Evolutionary conservation across 2,797 vertebrate genomes (phyloP).

Genomic region (Pangasius djambal): DNA sequence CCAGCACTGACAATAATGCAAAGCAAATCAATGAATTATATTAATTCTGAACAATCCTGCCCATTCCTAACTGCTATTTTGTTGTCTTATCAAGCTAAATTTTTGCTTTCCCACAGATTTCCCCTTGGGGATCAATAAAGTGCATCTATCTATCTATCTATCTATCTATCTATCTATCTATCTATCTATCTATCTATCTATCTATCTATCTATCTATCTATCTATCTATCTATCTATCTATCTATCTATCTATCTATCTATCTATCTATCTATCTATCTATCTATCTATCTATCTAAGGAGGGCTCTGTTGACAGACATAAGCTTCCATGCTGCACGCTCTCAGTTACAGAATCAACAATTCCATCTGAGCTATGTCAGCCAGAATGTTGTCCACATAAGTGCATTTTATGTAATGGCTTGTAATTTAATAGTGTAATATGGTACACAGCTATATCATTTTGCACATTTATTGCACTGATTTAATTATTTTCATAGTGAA

Average conservation of each 20-base stretch:
- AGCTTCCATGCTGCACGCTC: background rate
- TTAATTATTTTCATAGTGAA: background rate
- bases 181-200: background rate
- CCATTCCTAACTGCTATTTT: background rate
- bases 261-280: background rate
- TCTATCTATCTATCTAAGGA: background rate
- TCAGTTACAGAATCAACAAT: constrained; percentile 7
- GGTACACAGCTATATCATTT: background rate
- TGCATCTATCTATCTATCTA: background rate
- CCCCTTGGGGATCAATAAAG: background rate
- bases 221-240: background rate
- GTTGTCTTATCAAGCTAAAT: background rate
- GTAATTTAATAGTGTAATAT: background rate
- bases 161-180: background rate
- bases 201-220: background rate
- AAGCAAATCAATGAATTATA: background rate
- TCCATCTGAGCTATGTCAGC: background rate
- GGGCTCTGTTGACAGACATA: background rate
- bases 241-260: background rate
- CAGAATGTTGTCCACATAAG: constrained; percentile 1
- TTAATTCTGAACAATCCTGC: background rate
- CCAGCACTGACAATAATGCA: background rate
- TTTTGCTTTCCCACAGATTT: background rate
- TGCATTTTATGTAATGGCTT: background rate
- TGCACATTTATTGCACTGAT: background rate